Conservation (phyloP, 1,140 invertebrate genomes). For the Drosophila lowei region DNA sequence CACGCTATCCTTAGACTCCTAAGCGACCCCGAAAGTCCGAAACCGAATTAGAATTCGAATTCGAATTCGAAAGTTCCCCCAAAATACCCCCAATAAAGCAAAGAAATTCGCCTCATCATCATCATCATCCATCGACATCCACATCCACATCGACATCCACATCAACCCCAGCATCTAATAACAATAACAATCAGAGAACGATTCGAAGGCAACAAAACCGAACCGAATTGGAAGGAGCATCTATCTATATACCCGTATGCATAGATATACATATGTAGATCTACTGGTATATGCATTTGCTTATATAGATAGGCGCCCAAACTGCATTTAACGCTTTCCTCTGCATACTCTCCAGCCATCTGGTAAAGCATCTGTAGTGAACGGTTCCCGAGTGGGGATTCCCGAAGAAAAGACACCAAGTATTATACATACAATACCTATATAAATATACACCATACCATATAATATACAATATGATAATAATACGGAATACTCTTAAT, state of each 20-base stretch:
- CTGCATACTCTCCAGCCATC: constrained; percentile 35
- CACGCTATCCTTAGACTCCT: constrained; percentile 83
- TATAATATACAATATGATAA: constrained; percentile 45
- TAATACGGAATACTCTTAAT: constrained; percentile 48
- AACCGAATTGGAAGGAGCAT: constrained; percentile 28
- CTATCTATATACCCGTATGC: constrained; percentile 2
- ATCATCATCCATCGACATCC: constrained; percentile 5
- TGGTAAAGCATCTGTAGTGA: constrained; percentile 58
- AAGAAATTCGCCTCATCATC: constrained; percentile 16
- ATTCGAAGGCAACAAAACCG: background rate
- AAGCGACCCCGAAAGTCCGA: constrained; percentile 41
- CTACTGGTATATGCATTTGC: too few relatives aligned
- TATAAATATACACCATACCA: constrained; percentile 25
- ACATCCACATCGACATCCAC: too few relatives aligned
- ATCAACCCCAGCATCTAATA: background rate
- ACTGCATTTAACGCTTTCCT: constrained; percentile 76
- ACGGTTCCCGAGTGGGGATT: constrained; percentile 56
- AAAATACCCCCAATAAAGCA: background rate
- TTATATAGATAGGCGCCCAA: constrained; percentile 18
- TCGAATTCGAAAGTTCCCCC: background rate
- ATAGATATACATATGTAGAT: too few relatives aligned
- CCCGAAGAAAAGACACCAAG: constrained; percentile 65
- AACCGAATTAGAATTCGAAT: background rate
- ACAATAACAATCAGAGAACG: constrained; percentile 42
- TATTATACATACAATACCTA: constrained; percentile 67